phyloP scores from a whole-genome alignment of 1,140 invertebrate species.

The Drosophila ambigua region DNA sequence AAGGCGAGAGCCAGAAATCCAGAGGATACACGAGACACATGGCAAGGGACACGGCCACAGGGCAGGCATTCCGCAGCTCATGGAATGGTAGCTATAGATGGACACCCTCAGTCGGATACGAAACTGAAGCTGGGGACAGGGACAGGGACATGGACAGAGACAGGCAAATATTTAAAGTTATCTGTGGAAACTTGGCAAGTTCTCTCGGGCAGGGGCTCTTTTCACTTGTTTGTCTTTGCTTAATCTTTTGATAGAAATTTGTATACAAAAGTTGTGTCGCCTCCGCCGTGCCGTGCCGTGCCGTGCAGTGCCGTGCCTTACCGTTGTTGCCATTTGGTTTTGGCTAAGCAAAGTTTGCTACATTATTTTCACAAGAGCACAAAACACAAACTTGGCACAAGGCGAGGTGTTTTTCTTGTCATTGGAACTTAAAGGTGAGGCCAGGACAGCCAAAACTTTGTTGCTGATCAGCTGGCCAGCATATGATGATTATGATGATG shows the following conservation, averaged over 20 bases:
- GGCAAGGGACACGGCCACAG: not conserved
- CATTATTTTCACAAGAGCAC: constrained; percentile 71
- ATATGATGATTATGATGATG: constrained; percentile 39
- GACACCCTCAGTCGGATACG: not conserved
- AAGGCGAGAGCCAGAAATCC: constrained; percentile 27
- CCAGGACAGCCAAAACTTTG: constrained; percentile 44
- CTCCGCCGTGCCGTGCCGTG: constrained; percentile 17
- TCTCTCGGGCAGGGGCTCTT: constrained; percentile 33
- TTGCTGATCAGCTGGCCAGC: constrained; percentile 46
- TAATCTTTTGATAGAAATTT: constrained; percentile 83
- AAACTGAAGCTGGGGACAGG: not conserved
- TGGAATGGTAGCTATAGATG: too few relatives aligned
- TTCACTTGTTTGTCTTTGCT: constrained; percentile 78
- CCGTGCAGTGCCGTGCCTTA: not conserved
- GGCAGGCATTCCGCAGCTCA: not conserved
- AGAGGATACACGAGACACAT: constrained; percentile 11
- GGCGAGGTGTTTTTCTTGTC: constrained; percentile 66
- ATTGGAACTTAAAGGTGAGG: constrained; percentile 61
- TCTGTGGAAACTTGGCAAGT: constrained; percentile 69
- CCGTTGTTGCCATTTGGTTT: constrained; percentile 32
- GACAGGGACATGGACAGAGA: not conserved
- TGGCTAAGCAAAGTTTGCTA: constrained; percentile 64
- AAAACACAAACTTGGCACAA: constrained; percentile 64
- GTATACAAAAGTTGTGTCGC: constrained; percentile 69
- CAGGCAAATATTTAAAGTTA: constrained; percentile 74